Percentiles rank a stretch among this genome's conserved stretches.
Evolutionary conservation across 2,113 vertebrate species (phyloP).

Genomic region (Malaclemys terrapin): DNA sequence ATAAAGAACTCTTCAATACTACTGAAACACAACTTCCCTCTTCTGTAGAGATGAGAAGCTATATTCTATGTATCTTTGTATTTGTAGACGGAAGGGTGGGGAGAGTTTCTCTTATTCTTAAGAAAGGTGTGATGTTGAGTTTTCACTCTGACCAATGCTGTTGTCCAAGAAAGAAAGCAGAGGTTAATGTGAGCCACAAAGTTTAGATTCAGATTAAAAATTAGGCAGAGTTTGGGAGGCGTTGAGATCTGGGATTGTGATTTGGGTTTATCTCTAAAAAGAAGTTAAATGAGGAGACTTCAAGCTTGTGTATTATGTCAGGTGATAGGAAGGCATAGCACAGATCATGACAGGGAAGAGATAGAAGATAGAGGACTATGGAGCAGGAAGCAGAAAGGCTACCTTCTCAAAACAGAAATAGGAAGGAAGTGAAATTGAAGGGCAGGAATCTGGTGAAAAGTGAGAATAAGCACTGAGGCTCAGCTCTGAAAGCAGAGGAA

Average conservation of each 20-base stretch:
- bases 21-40: neutral
- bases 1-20: neutral
- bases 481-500: neutral
- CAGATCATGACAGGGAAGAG: neutral
- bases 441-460: neutral
- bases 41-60: neutral
- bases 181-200: neutral
- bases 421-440: neutral
- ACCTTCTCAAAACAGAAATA: neutral
- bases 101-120: neutral
- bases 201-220: neutral
- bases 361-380: neutral
- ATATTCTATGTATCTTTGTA: neutral
- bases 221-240: neutral
- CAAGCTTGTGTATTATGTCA: neutral
- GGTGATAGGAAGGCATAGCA: neutral
- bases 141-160: neutral
- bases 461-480: neutral
- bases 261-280: neutral
- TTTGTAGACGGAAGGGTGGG: neutral
- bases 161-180: neutral
- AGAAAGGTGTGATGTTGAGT: neutral
- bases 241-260: neutral
- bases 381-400: neutral
- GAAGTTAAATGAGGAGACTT: neutral